Evolutionary conservation across 2,888 invertebrate species (phyloP), one percentile per base, ranked within the genome.

Genomic region (Drepanosiphum platanoidis): DNA sequence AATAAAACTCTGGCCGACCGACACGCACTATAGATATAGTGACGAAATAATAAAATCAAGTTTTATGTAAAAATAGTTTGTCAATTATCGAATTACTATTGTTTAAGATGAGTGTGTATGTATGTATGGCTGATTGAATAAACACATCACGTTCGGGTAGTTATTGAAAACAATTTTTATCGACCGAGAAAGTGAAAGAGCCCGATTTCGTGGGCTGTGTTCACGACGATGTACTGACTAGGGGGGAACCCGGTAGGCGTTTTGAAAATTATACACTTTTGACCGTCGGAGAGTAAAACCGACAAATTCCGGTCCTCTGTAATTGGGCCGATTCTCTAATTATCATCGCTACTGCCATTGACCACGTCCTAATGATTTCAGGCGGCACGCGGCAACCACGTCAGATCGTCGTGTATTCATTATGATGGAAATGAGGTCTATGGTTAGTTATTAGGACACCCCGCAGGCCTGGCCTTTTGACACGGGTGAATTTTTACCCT

Each of bases 361-460:
- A 52, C 74, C 64, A 13, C n/a, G n/a, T n/a, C 34, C 27, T 83
- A 83, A 82, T 74, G 74, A 84, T 75, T 64, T 68, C 30, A n/a
- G 64, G 64, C 83, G 34, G 68, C 68, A 83, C 74, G 83, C 84
- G 68, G 61, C 52, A 13, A 46, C n/a, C n/a, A n/a, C 34, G 27
- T 52, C 32, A 22, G 64, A 39, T n/a, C 66, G 39, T 75, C 75
- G 77, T 32, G 36, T 74, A 66, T 84, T 84, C 84, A 68, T 84
- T 84, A 84, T 77, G 75, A 83, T 83, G 75, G 52, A 77, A 84
- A 84, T 77, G 36, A 77, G 75, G 66, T 52, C 68, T 74, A 75
- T 30, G 84, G 75, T 77, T 77, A 66, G 83, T 84, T 84, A 84
- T 84, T 77, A 77, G 52, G 68, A 52, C 68, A 27, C 68, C 75